Evolutionary conservation across 2,797 vertebrate species (phyloP).

Genomic region (Bufotes viridis): DNA sequence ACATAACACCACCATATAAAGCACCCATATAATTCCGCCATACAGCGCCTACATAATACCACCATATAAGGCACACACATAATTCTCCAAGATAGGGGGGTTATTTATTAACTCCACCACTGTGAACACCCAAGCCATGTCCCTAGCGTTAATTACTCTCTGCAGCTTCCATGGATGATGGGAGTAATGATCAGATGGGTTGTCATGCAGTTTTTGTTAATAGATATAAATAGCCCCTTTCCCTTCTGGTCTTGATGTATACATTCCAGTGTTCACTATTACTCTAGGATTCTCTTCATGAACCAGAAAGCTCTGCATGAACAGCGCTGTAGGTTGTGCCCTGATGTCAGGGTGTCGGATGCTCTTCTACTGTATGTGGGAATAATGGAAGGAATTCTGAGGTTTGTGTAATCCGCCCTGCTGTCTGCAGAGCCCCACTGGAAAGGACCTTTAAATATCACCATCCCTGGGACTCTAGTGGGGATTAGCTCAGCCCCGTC

Average conservation of each 20-base stretch:
- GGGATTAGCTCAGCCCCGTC: slow-evolving; percentile 11
- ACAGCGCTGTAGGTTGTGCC: background rate
- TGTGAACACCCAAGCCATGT: too few relatives aligned
- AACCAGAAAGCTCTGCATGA: background rate
- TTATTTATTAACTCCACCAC: too few relatives aligned
- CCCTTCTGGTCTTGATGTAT: background rate
- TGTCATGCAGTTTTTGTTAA: background rate
- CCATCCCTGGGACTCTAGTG: background rate
- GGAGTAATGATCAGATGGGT: background rate
- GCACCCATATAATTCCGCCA: too few relatives aligned
- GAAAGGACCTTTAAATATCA: background rate
- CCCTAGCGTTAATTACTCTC: too few relatives aligned
- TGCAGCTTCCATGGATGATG: too few relatives aligned
- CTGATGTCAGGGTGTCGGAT: background rate
- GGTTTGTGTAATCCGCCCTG: too few relatives aligned
- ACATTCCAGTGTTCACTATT: background rate
- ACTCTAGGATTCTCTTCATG: background rate
- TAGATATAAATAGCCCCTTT: background rate
- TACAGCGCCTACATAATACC: too few relatives aligned
- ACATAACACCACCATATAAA: too few relatives aligned
- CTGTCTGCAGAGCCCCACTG: background rate
- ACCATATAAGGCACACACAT: too few relatives aligned
- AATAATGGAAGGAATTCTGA: background rate
- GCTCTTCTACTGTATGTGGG: background rate
- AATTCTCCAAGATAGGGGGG: too few relatives aligned